A percentile compares a stretch with the other conserved stretches of the same genome.
Conservation (phyloP, 2,797 vertebrate species). For the Bradypus variegatus region DNA sequence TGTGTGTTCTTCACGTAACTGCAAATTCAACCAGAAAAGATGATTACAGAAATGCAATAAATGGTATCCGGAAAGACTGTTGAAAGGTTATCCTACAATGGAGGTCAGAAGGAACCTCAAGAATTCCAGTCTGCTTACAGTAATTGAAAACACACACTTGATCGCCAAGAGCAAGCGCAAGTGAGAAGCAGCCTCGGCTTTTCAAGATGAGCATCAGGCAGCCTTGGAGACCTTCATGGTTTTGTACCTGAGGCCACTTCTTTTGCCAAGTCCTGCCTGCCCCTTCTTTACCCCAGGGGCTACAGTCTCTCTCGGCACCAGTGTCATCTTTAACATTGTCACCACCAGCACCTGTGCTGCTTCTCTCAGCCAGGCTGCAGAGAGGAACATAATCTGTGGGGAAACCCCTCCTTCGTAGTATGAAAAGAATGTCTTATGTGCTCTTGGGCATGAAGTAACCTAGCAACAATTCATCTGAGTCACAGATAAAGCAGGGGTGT, state of each 20-base stretch:
- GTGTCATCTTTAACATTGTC: not conserved
- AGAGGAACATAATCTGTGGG: not conserved
- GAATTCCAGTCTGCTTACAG: not conserved
- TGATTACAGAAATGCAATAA: not conserved
- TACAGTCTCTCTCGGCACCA: not conserved
- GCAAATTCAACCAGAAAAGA: not conserved
- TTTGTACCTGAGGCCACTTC: not conserved
- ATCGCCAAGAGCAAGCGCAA: not conserved
- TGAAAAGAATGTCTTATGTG: not conserved
- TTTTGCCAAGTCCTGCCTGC: not conserved
- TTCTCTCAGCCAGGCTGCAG: not conserved
- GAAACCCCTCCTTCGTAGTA: not conserved
- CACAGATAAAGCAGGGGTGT: not conserved
- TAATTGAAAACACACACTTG: not conserved
- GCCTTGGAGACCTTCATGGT: not conserved
- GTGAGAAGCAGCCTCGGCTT: not conserved
- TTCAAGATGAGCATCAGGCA: not conserved
- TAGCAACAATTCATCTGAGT: not conserved
- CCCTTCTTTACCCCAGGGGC: not conserved
- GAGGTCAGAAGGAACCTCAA: not conserved
- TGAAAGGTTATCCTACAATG: not conserved
- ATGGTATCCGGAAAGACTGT: not conserved
- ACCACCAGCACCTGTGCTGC: not conserved
- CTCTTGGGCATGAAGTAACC: not conserved
- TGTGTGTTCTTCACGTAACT: not conserved